Evolutionary conservation across 2,797 vertebrate species (phyloP), one percentile per base, ranked within the genome.

Genomic region (Labeo calbasu): DNA sequence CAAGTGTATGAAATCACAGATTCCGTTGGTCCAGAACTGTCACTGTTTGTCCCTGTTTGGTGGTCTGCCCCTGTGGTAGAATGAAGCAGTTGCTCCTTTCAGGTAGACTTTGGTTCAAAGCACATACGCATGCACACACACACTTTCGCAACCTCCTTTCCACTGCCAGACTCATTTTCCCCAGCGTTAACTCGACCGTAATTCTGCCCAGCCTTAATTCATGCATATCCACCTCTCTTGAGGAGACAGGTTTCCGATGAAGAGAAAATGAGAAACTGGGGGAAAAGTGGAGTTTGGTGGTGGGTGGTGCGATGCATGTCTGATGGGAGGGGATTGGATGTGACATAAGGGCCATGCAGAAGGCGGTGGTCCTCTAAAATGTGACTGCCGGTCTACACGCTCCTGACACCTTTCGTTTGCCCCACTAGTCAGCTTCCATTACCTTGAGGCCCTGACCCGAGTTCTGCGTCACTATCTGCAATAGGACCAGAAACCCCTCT

Each of bases 211-310:
- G 79, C 86, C 79, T 85, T 91, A 90, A 92, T 91, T 87, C 89
- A 92, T 90, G 86, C 88, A 87, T 87, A 87, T 88, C 86, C 86
- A 81, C 77, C 86, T 82, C 86, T 90, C 73, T 53, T 77, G 61
- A 80, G 85, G 70, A 82, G 89, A 91, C 89, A 90, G 87, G 76
- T 93, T 92, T 92, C 87, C 88, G 86, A 91, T 90, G 90, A 91
- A 86, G 82, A 85, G 82, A 85, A 89, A 88, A 91, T 90, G 82
- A 87, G 87, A 89, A 92, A 85, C 46, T 73, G 53, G 70, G 81
- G 46, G 61, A 48, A 68, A 48, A 66, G 76, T 83, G 57, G 63
- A 32, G 77, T 53, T 71, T 51, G 50, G 36, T 43, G 23, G 40
- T 50, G 66, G 79, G 80, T 65, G 82, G 88, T 85, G 79, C 77